Evolutionary conservation across 2,888 invertebrate genomes (phyloP), one percentile per base, ranked within the genome.

Genomic region (Tetranychus piercei): DNA sequence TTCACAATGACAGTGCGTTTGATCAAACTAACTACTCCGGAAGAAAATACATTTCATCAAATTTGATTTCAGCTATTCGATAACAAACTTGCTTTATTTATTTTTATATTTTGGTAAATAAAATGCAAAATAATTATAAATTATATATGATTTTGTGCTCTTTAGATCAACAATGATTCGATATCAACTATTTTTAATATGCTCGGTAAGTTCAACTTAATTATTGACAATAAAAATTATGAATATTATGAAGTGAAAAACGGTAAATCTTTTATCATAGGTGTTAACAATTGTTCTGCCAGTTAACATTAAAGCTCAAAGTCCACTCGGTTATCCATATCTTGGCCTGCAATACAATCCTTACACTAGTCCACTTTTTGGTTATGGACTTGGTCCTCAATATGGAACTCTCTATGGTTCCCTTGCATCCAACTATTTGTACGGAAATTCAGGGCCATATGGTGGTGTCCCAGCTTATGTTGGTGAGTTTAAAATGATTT

Each of bases 321-420:
- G 18, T 15, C 71, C 34, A n/a, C 34, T 71, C 18, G 44, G 44
- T 71, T 20, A 43, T 44, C 71, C 71, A 20, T 71, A 71, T 44
- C 34, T 71, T n/a, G 71, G 71, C 22, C 20, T 71, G 5, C 43
- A 44, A 44, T 71, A 44, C 20, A 71, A 71, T 6, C 71, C 71
- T 1, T 44, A 71, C 15, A 71, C 71, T 15, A 71, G 71, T 43
- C 23, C 71, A 23, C 71, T 44, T 9, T 71, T 23, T 15, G 71
- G 71, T 15, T 71, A 71, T 71, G 71, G 71, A 11, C 34, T 43
- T 4, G 71, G 71, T 43, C 71, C 71, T 5, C 71, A 71, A 71
- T 71, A 71, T 71, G 43, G 44, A 6, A 44, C 71, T 6, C 44
- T 71, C 9, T 43, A 44, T 18, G 71, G 71, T 6, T 44, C 34